phyloP scores from a whole-genome alignment of 2,888 invertebrate genomes.

The Conomelus anceps region DNA sequence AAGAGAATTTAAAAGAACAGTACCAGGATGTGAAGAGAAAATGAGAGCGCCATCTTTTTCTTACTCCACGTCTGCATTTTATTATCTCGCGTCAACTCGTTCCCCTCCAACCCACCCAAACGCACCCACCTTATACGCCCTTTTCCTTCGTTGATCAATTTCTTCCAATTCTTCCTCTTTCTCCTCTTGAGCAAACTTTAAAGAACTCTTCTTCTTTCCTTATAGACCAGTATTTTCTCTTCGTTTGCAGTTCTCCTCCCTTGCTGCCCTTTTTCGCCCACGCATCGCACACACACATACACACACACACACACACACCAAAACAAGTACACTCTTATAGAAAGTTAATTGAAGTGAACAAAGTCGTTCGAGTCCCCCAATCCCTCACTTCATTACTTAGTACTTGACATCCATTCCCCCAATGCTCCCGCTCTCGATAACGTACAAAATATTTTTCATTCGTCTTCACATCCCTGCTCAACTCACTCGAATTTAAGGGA shows the following conservation, averaged over 20 bases:
- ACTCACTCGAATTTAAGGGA: not conserved
- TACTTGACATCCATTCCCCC: not conserved
- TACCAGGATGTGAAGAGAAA: conserved; percentile 2
- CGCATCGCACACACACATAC: not conserved
- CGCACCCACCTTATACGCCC: not conserved
- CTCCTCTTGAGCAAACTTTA: not conserved
- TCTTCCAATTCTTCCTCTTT: not conserved
- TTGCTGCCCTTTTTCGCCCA: not conserved
- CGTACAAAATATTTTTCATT: not conserved
- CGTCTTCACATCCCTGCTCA: not conserved
- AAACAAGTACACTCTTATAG: no score
- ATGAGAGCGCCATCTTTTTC: conserved; percentile 10
- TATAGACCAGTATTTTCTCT: not conserved
- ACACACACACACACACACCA: not conserved
- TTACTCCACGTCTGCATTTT: conserved; percentile 2
- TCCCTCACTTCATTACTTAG: not conserved
- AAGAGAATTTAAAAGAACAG: not conserved
- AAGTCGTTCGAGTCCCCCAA: not conserved
- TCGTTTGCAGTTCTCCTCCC: not conserved
- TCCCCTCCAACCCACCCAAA: not conserved
- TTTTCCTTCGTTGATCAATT: not conserved
- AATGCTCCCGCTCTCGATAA: not conserved
- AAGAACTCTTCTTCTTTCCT: not conserved
- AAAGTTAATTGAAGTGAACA: not conserved
- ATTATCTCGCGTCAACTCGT: conserved; percentile 13